Percentiles rank a stretch among this genome's conserved stretches.
Evolutionary conservation across 2,797 vertebrate species (phyloP).

Genomic region (Oreonectes daqikongensis): DNA sequence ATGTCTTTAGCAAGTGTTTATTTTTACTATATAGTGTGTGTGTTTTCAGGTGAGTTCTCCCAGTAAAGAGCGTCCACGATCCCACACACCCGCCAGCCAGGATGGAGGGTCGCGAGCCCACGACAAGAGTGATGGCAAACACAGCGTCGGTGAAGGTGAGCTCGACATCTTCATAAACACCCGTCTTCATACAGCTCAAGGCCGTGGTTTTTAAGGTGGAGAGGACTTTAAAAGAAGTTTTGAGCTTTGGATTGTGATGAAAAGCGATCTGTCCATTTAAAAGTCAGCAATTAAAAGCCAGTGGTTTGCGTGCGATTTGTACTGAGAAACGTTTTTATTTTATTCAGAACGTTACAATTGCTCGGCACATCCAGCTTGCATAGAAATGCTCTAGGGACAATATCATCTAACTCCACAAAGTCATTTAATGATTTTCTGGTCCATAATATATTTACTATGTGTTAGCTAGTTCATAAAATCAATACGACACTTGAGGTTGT

Average conservation of each 20-base stretch:
- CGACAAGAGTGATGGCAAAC: conserved; percentile 82
- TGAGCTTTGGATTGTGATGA: conserved; percentile 9
- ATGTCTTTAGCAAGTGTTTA: too few species aligned
- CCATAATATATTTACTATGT: too few species aligned
- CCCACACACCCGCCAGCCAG: conserved; percentile 67
- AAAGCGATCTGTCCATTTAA: conserved; percentile 18
- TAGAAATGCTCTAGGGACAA: not conserved
- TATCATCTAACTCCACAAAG: too few species aligned
- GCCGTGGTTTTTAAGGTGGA: not conserved
- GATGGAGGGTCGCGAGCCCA: conserved; percentile 69
- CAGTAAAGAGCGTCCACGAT: conserved; percentile 67
- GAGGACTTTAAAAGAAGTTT: conserved; percentile 24
- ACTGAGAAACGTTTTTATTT: conserved; percentile 3
- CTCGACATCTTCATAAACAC: not conserved
- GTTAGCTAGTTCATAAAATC: too few species aligned
- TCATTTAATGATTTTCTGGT: too few species aligned
- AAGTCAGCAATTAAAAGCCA: not conserved
- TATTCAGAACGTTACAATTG: conserved; percentile 69
- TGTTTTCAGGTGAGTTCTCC: conserved; percentile 71
- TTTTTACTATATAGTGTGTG: not conserved
- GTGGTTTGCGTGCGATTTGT: conserved; percentile 8
- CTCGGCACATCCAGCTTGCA: not conserved
- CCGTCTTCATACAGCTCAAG: not conserved
- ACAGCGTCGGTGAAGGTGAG: conserved; percentile 86
- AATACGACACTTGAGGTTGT: not conserved